Percentiles rank a stretch among this genome's conserved stretches.
These are phyloP conservation scores for Corydoras sp. DNA, from an alignment of 2,113 vertebrate genomes.

Conservation along the genomic window DNA sequence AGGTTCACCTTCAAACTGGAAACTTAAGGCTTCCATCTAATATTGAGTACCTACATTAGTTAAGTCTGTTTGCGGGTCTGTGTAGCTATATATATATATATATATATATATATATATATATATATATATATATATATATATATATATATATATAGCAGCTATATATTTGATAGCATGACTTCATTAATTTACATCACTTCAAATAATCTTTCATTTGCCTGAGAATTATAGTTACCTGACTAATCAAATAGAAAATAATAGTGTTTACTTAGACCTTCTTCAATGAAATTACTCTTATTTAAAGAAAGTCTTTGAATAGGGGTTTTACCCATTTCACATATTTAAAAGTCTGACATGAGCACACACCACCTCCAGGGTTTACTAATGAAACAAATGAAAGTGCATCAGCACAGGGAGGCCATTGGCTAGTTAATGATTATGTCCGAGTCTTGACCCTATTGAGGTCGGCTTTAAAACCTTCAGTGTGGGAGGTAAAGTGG, in stretches of 20 bases:
- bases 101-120: no score
- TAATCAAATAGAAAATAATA: not conserved
- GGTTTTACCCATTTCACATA: not conserved
- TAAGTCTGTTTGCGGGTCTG: not conserved
- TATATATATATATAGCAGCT: no score
- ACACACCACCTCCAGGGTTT: constrained; percentile 1
- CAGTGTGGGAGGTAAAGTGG: constrained; percentile 35
- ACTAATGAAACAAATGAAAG: constrained; percentile 23
- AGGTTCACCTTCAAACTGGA: constrained; percentile 16
- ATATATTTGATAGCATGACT: no score
- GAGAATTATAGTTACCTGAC: not conserved
- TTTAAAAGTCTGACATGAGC: not conserved
- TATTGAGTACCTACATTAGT: not conserved
- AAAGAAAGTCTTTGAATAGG: not conserved
- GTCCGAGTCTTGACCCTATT: constrained; percentile 43
- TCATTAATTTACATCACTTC: no score
- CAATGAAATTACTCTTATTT: no score
- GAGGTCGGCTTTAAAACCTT: constrained; percentile 44
- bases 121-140: no score
- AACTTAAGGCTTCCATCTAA: not conserved
- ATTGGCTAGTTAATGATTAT: constrained; percentile 38
- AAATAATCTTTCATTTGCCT: not conserved
- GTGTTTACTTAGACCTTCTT: not conserved
- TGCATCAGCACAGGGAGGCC: constrained; percentile 24
- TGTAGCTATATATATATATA: no score